These are phyloP conservation scores for Drosophila recens DNA, from an alignment of 2,888 invertebrate species.

Conservation along the genomic window DNA sequence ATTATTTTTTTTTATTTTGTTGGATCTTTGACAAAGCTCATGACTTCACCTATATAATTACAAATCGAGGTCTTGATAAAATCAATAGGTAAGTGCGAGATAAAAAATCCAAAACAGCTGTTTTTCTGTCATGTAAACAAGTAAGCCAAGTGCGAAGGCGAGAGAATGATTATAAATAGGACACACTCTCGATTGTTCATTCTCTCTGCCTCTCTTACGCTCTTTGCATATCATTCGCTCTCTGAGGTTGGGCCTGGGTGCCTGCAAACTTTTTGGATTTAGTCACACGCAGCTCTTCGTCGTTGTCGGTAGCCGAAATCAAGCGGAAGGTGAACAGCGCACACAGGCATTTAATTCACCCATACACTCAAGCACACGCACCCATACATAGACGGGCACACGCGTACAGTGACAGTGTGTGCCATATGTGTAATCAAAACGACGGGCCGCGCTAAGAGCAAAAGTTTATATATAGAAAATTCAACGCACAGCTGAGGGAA, in stretches of 20 bases:
- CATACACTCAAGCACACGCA: conserved; percentile 24
- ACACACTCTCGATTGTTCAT: conserved; percentile 12
- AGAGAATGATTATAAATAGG: conserved; percentile 50
- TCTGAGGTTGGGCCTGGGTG: conserved; percentile 21
- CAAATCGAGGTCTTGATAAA: conserved; percentile 46
- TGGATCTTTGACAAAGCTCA: not conserved
- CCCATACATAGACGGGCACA: conserved; percentile 16
- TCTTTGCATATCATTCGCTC: not conserved
- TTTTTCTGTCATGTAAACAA: conserved; percentile 54
- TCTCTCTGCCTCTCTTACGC: not conserved
- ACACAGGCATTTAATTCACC: conserved; percentile 17
- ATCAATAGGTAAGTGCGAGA: conserved; percentile 60
- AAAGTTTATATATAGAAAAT: conserved; percentile 84
- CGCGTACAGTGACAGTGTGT: conserved; percentile 57
- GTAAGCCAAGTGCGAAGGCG: conserved; percentile 6
- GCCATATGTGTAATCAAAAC: conserved; percentile 77
- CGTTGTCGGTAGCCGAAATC: conserved; percentile 69
- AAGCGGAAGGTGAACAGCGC: conserved; percentile 49
- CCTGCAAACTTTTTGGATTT: conserved; percentile 53
- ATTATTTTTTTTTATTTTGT: not conserved
- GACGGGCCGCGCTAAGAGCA: conserved; percentile 63
- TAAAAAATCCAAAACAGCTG: conserved; percentile 55
- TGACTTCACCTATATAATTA: not conserved
- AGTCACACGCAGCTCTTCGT: conserved; percentile 82
- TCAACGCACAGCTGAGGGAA: conserved; percentile 81